phyloP scores from a whole-genome alignment of 2,797 vertebrate species.

The Paguma larvata region DNA sequence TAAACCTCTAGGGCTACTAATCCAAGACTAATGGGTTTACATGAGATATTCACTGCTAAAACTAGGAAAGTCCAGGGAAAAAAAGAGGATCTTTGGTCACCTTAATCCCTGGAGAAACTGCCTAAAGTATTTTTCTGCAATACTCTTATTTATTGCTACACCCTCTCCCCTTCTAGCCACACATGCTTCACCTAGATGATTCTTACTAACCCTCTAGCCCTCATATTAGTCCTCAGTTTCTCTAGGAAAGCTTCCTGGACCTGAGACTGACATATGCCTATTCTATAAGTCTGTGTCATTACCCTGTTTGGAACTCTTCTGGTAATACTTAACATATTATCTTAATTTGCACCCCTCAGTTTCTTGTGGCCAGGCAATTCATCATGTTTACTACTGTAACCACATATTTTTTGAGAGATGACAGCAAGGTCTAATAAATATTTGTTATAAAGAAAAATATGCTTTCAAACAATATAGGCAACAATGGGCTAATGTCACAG shows the following conservation, averaged over 20 bases:
- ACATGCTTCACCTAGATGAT: background rate
- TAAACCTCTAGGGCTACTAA: background rate
- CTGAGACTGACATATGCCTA: background rate
- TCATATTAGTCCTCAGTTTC: background rate
- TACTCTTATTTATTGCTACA: background rate
- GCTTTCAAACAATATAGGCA: background rate
- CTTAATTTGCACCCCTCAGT: background rate
- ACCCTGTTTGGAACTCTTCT: background rate
- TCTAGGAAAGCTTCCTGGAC: background rate
- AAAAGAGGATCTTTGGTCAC: background rate
- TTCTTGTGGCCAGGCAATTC: background rate
- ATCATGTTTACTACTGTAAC: background rate
- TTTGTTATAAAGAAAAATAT: background rate
- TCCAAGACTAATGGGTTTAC: background rate
- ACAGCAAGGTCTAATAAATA: background rate
- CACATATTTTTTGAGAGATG: background rate
- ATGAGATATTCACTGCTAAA: background rate
- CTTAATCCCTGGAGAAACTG: background rate
- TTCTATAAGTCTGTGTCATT: background rate
- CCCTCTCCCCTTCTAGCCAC: background rate
- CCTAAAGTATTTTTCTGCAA: background rate
- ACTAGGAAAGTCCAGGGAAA: background rate
- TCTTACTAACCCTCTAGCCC: background rate
- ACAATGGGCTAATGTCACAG: background rate
- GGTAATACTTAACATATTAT: background rate